phyloP scores from a whole-genome alignment of 2,888 invertebrate genomes.

The Rhingia campestris region DNA sequence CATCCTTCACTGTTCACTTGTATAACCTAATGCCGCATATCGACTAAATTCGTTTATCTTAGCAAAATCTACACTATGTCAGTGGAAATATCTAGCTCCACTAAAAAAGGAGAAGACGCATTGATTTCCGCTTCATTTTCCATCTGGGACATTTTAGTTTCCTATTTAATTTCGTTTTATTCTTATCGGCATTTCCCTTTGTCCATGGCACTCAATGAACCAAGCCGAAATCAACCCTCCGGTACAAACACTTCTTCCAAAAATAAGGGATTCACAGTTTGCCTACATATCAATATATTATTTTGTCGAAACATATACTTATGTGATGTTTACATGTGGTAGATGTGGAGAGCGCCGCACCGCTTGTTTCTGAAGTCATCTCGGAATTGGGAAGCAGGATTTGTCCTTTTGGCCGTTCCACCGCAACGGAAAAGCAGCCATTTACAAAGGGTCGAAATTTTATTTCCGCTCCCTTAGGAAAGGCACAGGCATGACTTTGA shows the following conservation, averaged over 20 bases:
- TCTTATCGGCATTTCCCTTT: constrained; percentile 65
- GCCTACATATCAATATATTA: constrained; percentile 71
- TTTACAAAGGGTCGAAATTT: constrained; percentile 68
- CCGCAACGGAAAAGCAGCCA: constrained; percentile 58
- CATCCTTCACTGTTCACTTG: background rate
- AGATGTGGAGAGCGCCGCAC: too few species aligned
- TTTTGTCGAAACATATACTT: constrained; percentile 51
- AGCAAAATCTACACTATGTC: constrained; percentile 57
- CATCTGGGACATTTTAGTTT: constrained; percentile 71
- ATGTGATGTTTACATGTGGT: too few species aligned
- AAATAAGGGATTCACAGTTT: constrained; percentile 12
- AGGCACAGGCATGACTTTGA: constrained; percentile 58
- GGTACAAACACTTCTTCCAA: background rate
- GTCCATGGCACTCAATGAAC: constrained; percentile 24
- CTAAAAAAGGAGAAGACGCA: constrained; percentile 57
- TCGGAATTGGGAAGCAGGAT: constrained; percentile 18
- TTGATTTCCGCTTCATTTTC: constrained; percentile 71
- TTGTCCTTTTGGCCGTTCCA: constrained; percentile 27
- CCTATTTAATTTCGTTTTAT: constrained; percentile 71
- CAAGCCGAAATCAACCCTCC: background rate
- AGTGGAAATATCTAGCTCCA: constrained; percentile 43
- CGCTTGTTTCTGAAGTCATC: constrained; percentile 28
- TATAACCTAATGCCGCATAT: constrained; percentile 11
- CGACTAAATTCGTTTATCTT: constrained; percentile 57
- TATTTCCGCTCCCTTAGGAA: constrained; percentile 59